Percentiles rank a stretch among this genome's conserved stretches.
phyloP scores from a whole-genome alignment of 2,797 vertebrate species.

The Premnoplex brunnescens region DNA sequence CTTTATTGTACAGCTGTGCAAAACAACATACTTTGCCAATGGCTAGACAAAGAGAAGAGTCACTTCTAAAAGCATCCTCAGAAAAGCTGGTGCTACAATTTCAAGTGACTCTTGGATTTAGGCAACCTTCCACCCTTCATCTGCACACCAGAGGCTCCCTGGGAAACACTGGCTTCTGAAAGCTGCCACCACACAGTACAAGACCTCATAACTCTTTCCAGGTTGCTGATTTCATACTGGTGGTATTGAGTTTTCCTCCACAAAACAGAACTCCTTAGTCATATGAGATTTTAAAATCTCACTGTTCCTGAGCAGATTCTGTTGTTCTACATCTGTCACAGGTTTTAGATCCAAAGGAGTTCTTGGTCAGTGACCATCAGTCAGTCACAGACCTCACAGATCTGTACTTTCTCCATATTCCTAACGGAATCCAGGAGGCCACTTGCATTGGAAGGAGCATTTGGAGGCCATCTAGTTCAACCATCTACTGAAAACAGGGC shows the following conservation, averaged over 20 bases:
- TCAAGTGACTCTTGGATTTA: background rate
- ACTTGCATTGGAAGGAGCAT: background rate
- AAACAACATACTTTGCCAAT: background rate
- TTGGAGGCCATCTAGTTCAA: background rate
- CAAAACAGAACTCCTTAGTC: background rate
- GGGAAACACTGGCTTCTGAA: background rate
- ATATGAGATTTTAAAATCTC: background rate
- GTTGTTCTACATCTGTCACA: background rate
- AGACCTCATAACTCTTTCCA: background rate
- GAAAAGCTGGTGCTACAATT: background rate
- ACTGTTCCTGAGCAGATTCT: background rate
- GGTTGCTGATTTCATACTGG: background rate
- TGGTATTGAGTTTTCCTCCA: background rate
- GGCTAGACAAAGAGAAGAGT: background rate
- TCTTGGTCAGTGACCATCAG: background rate
- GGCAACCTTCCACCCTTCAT: background rate
- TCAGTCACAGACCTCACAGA: background rate
- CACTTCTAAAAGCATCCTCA: background rate
- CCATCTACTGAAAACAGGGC: background rate
- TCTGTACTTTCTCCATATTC: background rate
- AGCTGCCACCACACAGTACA: background rate
- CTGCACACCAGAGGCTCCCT: fast-evolving
- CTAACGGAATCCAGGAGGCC: background rate
- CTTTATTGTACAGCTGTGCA: background rate
- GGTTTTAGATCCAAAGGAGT: background rate